Conservation (phyloP, 1,140 invertebrate species). For the Halesus radiatus region DNA sequence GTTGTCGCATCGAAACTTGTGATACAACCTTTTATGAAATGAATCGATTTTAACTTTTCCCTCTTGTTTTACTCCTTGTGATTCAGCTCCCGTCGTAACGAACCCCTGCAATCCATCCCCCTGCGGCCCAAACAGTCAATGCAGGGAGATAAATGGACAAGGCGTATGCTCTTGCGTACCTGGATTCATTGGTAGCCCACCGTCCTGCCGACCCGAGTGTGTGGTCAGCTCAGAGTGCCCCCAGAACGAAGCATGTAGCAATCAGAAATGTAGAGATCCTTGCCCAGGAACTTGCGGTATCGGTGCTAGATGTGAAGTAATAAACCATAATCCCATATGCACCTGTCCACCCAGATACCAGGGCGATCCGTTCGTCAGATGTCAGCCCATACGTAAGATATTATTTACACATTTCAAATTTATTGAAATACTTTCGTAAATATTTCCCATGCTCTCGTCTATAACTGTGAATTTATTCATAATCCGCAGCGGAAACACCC, state of each 20-base stretch:
- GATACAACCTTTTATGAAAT: neutral
- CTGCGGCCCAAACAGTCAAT: constrained; percentile 76
- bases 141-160: constrained; percentile 71
- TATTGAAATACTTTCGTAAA: constrained; percentile 74
- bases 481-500: constrained; percentile 70
- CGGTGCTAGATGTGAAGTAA: constrained; percentile 73
- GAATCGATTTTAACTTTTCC: neutral
- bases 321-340: constrained; percentile 76
- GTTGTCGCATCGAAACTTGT: constrained; percentile 40
- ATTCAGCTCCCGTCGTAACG: constrained; percentile 59
- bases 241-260: constrained; percentile 73
- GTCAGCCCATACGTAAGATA: constrained; percentile 65
- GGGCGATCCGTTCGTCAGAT: constrained; percentile 76
- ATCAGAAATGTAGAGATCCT: constrained; percentile 76
- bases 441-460: constrained; percentile 65
- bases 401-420: constrained; percentile 70
- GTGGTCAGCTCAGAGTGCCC: constrained; percentile 75
- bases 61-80: constrained; percentile 35
- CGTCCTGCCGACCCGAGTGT: constrained; percentile 77
- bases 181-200: constrained; percentile 75
- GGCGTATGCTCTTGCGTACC: constrained; percentile 75
- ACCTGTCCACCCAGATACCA: constrained; percentile 72
- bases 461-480: constrained; percentile 61
- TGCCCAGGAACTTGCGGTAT: constrained; percentile 76
- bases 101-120: constrained; percentile 74